phyloP scores from a whole-genome alignment of 2,113 vertebrate genomes.

The Atherinomorus stipes region DNA sequence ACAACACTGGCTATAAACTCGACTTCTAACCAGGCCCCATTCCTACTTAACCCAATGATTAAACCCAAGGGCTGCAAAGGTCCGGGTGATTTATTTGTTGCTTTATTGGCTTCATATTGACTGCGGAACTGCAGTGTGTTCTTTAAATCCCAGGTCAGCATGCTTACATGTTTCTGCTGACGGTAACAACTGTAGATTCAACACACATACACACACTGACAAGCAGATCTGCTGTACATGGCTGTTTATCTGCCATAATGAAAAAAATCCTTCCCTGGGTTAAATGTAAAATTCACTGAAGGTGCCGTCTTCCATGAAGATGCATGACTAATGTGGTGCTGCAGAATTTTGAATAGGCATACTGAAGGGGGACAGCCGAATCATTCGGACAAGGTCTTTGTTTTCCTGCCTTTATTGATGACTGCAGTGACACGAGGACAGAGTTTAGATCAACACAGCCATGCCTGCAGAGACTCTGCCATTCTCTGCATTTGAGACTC shows the following conservation, averaged over 20 bases:
- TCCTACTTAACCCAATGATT: slow-evolving; percentile 29
- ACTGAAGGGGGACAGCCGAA: slow-evolving; percentile 20
- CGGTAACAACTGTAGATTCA: slow-evolving; percentile 53
- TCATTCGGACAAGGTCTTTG: slow-evolving; percentile 43
- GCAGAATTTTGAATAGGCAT: slow-evolving; percentile 48
- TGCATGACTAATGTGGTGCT: slow-evolving; percentile 36
- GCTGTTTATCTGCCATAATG: slow-evolving; percentile 62
- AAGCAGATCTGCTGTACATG: background rate
- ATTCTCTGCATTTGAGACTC: slow-evolving; percentile 33
- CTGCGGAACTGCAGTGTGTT: slow-evolving; percentile 23
- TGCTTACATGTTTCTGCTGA: slow-evolving; percentile 70
- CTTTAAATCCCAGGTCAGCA: slow-evolving; percentile 51
- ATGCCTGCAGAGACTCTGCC: slow-evolving; percentile 42
- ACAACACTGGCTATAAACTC: no score
- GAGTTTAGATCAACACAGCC: slow-evolving; percentile 63
- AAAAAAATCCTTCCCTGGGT: slow-evolving; percentile 36
- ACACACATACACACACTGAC: slow-evolving; percentile 25
- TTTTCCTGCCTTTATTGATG: slow-evolving; percentile 55
- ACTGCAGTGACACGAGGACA: slow-evolving; percentile 35
- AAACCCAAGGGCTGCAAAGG: slow-evolving; percentile 14
- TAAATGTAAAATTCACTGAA: slow-evolving; percentile 55
- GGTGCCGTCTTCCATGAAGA: slow-evolving; percentile 47
- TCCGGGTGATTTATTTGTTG: slow-evolving; percentile 55
- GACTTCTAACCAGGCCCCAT: slow-evolving; percentile 22
- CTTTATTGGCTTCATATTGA: slow-evolving; percentile 57